phyloP scores from a whole-genome alignment of 2,888 invertebrate genomes.

The Mythimna ferrago region DNA sequence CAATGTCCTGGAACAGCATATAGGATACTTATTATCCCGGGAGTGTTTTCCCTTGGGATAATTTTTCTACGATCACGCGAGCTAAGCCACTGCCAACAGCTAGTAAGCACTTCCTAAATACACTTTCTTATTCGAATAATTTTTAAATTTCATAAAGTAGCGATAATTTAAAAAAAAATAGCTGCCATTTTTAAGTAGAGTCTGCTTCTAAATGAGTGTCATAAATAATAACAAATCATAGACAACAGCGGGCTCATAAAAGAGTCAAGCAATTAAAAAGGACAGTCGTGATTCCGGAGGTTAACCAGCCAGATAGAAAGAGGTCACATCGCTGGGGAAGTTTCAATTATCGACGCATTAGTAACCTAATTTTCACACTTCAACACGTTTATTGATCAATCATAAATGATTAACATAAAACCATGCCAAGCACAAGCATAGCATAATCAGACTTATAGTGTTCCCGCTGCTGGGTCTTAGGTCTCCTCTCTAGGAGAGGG shows the following conservation, averaged over 20 bases:
- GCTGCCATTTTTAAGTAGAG: background rate
- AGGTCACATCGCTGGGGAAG: slow-evolving; percentile 45
- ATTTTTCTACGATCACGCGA: too few relatives aligned
- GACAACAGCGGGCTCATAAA: slow-evolving; percentile 13
- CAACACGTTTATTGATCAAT: background rate
- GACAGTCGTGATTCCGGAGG: slow-evolving; percentile 55
- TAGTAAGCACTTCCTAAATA: background rate
- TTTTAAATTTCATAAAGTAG: background rate
- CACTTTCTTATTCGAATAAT: too few relatives aligned
- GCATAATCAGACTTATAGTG: too few relatives aligned
- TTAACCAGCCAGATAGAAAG: slow-evolving; percentile 47
- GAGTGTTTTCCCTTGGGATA: too few relatives aligned
- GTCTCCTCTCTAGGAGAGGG: too few relatives aligned
- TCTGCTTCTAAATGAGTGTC: background rate
- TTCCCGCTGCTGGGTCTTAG: too few relatives aligned
- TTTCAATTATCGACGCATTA: slow-evolving; percentile 48
- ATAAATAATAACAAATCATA: slow-evolving; percentile 21
- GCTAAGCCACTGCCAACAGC: too few relatives aligned
- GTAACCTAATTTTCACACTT: slow-evolving; percentile 41
- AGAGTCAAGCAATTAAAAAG: slow-evolving; percentile 45
- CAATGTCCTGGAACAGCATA: too few relatives aligned
- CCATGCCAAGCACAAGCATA: background rate
- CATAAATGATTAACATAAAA: background rate
- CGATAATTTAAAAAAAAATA: slow-evolving; percentile 5
- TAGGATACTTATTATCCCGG: too few relatives aligned